Conservation (phyloP, 2,797 vertebrate genomes). For the Phalloptychus januarius region DNA sequence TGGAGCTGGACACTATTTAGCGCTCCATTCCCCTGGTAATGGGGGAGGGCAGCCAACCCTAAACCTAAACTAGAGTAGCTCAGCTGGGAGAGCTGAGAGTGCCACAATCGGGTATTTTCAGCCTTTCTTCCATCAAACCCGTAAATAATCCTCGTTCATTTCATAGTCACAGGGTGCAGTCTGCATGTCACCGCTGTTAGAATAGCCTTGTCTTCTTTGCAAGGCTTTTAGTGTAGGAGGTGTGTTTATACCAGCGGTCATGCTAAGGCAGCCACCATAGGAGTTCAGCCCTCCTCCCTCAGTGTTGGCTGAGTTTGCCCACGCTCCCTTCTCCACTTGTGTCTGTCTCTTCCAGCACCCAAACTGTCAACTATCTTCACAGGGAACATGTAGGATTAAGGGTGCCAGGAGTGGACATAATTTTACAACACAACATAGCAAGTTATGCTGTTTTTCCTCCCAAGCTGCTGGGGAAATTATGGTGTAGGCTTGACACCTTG, state of each 20-base stretch:
- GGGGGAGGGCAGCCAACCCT: constrained; percentile 23
- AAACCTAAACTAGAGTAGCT: constrained; percentile 42
- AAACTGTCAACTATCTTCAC: constrained; percentile 59
- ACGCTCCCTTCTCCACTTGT: constrained; percentile 58
- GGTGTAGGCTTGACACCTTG: constrained; percentile 48
- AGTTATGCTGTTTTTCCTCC: constrained; percentile 31
- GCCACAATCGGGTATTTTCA: constrained; percentile 68
- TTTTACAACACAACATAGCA: constrained; percentile 59
- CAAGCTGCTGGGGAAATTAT: constrained; percentile 39
- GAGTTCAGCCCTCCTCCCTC: constrained; percentile 61
- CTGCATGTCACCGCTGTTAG: constrained; percentile 72
- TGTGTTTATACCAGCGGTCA: constrained; percentile 78
- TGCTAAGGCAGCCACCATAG: constrained; percentile 64
- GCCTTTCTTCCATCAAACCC: constrained; percentile 55
- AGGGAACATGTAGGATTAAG: constrained; percentile 37
- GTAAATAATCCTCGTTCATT: constrained; percentile 73
- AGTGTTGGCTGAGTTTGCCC: constrained; percentile 70
- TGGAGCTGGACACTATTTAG: constrained; percentile 64
- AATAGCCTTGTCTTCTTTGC: constrained; percentile 74
- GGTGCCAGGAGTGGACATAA: constrained; percentile 23
- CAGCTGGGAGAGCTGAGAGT: constrained; percentile 66
- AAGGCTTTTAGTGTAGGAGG: constrained; percentile 79
- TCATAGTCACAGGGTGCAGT: constrained; percentile 61
- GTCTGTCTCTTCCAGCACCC: constrained; percentile 51
- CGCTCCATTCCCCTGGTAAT: constrained; percentile 32